Base-by-base conservation (phyloP, 2,113 vertebrate species). In the Scartelaos histophorus region DNA sequence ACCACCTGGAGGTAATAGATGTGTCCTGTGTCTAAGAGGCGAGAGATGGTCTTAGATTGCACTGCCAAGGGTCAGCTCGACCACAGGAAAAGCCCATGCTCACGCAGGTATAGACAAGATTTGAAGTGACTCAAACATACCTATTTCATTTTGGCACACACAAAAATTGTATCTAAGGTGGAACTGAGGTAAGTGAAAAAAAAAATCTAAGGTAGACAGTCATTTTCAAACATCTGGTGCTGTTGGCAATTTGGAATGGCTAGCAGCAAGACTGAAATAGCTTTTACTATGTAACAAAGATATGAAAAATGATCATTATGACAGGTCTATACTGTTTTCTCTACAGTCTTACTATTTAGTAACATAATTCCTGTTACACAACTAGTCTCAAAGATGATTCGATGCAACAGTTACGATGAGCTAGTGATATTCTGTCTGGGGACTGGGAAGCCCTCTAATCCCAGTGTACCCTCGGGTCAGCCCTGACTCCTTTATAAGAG, bases 1-100 rank as follows among this genome's bases (percentile, higher is more conserved):
- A 89, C 79, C 77, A 85, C 74, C 85, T 82, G 77, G 81, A 86
- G 73, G 64, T 76, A 80, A 85, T 91, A 66, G 85, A 81, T 79
- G 71, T 73, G 75, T 79, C 76, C 75, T 67, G 43, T 46, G 70
- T 49, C 66, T 73, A 45, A 68, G 69, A 82, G 70, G 57, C 53
- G 7, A 15, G 17, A 58, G 22, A 15, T 22, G 5, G 13, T 25
- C 56, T 58, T 58, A 58, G 22, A 58, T 58, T 22, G 4, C 13
- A 58, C 22, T 15, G 21, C 13, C 9, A 13, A 15, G 54, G 56
- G 56, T 58, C 56, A 58, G 5, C 22, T 24, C 56, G 22, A 13
- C 56, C 21, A 24, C 3, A 24, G 13, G 21, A 22, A 5, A 24
- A 58, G 22, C 13, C 19, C 22, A 57, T 24, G 21, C 22, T 24